Conservation (phyloP, 2,888 invertebrate genomes). For the Volucella inflata region DNA sequence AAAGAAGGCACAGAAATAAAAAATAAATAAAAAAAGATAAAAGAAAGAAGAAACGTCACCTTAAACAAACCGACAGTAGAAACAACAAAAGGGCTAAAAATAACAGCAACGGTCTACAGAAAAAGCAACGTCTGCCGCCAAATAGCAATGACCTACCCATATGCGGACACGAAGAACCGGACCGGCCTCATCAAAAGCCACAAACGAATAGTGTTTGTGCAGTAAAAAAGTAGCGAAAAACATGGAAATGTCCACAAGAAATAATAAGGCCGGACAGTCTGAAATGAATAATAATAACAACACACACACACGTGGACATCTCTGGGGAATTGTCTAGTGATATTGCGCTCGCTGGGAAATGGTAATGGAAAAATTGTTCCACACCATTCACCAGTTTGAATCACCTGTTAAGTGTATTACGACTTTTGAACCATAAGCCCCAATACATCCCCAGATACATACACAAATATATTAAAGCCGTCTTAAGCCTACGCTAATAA, state of each 20-base stretch:
- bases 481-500: conserved; percentile 24
- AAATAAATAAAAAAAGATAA: not conserved
- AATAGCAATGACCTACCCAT: conserved; percentile 71
- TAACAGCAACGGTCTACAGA: conserved; percentile 19
- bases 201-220: conserved; percentile 26
- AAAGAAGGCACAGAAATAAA: conserved; percentile 19
- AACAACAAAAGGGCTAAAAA: conserved; percentile 5
- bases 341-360: not conserved
- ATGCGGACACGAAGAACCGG: not conserved
- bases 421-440: conserved; percentile 49
- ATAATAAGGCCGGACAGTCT: conserved; percentile 29
- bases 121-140: conserved; percentile 50
- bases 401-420: conserved; percentile 71
- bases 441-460: conserved; percentile 27
- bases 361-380: too few relatives aligned
- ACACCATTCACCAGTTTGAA: conserved; percentile 8
- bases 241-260: conserved; percentile 7
- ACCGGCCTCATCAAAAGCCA: too few relatives aligned
- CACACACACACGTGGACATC: conserved; percentile 51
- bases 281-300: conserved; percentile 50
- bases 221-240: conserved; percentile 30
- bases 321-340: conserved; percentile 43
- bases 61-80: conserved; percentile 53
- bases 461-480: conserved; percentile 18
- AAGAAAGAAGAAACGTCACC: conserved; percentile 30